A percentile compares a stretch with the other conserved stretches of the same genome.
Evolutionary conservation across 2,888 invertebrate genomes (phyloP).

Genomic region (Timema cristinae): DNA sequence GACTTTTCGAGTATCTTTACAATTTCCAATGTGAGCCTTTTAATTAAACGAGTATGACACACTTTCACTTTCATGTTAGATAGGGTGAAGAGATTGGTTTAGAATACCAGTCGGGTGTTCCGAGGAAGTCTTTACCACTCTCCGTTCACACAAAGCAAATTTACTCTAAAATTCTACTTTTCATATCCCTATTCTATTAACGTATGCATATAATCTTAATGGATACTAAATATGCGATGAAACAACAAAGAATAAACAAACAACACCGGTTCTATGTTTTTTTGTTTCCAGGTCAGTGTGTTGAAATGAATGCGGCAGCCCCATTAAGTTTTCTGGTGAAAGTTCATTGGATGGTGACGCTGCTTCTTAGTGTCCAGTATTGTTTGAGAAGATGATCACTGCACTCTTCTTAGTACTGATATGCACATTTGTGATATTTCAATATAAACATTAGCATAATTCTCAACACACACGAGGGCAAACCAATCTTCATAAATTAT

Average conservation of each 20-base stretch:
- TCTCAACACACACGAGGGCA: no score
- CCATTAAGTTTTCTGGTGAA: not conserved
- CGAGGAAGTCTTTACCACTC: no score
- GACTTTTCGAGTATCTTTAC: no score
- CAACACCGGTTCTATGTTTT: not conserved
- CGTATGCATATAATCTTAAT: not conserved
- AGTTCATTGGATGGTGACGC: not conserved
- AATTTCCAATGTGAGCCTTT: no score
- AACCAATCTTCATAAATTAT: no score
- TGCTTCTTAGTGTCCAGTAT: not conserved
- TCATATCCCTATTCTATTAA: not conserved
- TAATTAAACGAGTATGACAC: no score
- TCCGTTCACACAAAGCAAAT: no score
- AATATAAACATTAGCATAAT: slow-evolving; percentile 8
- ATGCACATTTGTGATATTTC: slow-evolving; percentile 15
- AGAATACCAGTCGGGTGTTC: no score
- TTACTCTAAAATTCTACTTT: not conserved
- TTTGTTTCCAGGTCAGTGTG: slow-evolving; percentile 16
- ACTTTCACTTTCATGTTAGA: no score
- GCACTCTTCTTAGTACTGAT: slow-evolving; percentile 1
- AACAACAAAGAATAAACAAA: not conserved
- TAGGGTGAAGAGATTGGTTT: no score
- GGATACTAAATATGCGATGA: not conserved
- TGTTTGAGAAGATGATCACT: slow-evolving; percentile 2
- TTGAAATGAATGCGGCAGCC: slow-evolving; percentile 9